Percentiles rank a stretch among this genome's conserved stretches.
Evolutionary conservation across 2,113 vertebrate species (phyloP).

Genomic region (Thamnophis sirtalis): DNA sequence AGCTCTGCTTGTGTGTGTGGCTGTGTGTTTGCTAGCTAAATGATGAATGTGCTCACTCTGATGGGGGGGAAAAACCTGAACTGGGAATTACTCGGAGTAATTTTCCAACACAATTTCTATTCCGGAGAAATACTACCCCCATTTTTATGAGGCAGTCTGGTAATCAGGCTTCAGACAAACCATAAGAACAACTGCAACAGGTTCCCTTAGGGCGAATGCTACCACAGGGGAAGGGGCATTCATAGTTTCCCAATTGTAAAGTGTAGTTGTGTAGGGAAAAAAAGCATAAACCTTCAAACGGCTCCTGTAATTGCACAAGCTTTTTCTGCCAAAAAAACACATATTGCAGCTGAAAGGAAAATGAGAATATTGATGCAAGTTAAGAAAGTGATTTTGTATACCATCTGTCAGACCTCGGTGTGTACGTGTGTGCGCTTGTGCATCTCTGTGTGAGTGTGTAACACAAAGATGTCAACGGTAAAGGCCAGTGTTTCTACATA

Average conservation of each 20-base stretch:
- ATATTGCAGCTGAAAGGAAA: background rate
- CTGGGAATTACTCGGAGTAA: background rate
- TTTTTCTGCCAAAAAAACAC: background rate
- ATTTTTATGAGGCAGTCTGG: background rate
- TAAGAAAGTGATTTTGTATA: background rate
- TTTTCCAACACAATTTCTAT: background rate
- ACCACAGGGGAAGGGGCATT: background rate
- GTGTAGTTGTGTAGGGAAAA: background rate
- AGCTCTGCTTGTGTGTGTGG: background rate
- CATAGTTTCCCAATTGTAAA: background rate
- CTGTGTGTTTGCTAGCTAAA: background rate
- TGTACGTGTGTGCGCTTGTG: background rate
- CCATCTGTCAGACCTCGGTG: background rate
- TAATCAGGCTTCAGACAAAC: background rate
- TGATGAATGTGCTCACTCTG: background rate
- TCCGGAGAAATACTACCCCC: background rate
- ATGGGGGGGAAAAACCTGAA: background rate
- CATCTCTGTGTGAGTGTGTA: background rate
- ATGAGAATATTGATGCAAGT: background rate
- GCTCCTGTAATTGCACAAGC: background rate
- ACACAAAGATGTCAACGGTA: background rate
- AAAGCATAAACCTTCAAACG: background rate
- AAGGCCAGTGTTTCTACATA: background rate
- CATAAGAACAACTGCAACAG: background rate
- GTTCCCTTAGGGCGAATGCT: background rate